Base-by-base conservation (phyloP, 2,797 vertebrate species). In the Eidolon dupreanum region DNA sequence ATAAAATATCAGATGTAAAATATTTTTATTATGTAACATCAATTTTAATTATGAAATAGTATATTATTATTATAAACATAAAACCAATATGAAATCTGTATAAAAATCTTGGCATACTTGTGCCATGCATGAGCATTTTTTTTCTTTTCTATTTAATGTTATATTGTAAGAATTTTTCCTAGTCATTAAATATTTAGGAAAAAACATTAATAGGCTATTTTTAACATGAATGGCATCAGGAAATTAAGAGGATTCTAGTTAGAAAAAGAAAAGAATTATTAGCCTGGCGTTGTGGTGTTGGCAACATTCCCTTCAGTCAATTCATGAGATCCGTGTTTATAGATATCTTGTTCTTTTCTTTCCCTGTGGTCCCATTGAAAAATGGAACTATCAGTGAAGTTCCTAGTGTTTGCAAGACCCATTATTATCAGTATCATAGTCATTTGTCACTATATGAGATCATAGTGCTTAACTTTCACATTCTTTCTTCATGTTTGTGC, bases 391-490 rank as follows among this genome's bases (percentile, higher is more conserved):
- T 98, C 94, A 96, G 94, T 94, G 97, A 95, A 97, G 28, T 84
- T 85, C 81, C 84, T 96, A 53, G 55, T 96, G 24, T 66, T 94
- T 96, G 57, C 93, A 93, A 98, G 97, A 70, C 65, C 70, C 92
- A 31, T 95, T 96, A 98, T 97, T 98, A 83, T 81, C 83, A 90
- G 49, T 93, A 81, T 97, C 85, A 98, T 66, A 96, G 55, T 96
- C 85, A 98, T 98, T 98, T 98, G 74, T 98, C 94, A 96, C 75
- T 94, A 90, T 96, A 73, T 96, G 97, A 96, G 79, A 96, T 97
- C 87, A 94, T 8, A 97, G 81, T 97, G 70, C 95, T 88, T 75
- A 88, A 90, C 6, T 93, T 97, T 75, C 49, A 94, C 11, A 82
- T 26, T 41, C 22, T 94, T 97, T 68, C 17, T 98, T 98, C 59